Evolutionary conservation across 2,888 invertebrate genomes (phyloP), one percentile per base, ranked within the genome.

Genomic region (Cynaeus angustus): DNA sequence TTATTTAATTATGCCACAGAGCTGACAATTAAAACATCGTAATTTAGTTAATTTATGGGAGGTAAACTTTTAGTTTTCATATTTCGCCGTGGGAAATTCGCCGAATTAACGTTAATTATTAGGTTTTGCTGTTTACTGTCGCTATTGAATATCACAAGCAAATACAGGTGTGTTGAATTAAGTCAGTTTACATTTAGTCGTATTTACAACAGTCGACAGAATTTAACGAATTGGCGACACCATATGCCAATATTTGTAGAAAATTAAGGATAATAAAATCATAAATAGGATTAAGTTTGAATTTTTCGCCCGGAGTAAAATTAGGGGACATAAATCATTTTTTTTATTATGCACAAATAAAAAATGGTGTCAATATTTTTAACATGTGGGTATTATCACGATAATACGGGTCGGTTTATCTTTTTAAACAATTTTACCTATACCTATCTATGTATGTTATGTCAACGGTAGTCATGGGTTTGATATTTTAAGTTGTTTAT

Each of bases 91-190:
- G 61, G 61, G 61, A 61, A 61, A 50, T 61, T 37, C 46, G n/a
- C 33, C 38, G 33, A 48, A 61, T 61, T 61, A 61, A 61, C 21
- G 48, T 61, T 61, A 58, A 59, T 59, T 59, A 59, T 46, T 46
- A 8, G 46, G 12, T 61, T 48, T 61, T 61, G 30, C 12, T 59
- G 45, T 28, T 45, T 21, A 4, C 21, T 21, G 21, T 4, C 12
- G 26, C 16, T 41, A 41, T 37, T 13, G 33, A 12, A 13, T 58
- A 43, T 21, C 45, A 7, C 38, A 8, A 28, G 45, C 45, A 46
- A 59, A 46, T 59, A 59, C 59, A 48, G 59, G 59, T 59, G 59
- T 59, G 46, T 59, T 45, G 46, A 46, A 45, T 28, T 13, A 55
- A 14, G n/a, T 55, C 10, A 16, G 55, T 52, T 16, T 52, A 30